phyloP scores from a whole-genome alignment of 2,797 vertebrate genomes.

The Tiaroga cobitis region DNA sequence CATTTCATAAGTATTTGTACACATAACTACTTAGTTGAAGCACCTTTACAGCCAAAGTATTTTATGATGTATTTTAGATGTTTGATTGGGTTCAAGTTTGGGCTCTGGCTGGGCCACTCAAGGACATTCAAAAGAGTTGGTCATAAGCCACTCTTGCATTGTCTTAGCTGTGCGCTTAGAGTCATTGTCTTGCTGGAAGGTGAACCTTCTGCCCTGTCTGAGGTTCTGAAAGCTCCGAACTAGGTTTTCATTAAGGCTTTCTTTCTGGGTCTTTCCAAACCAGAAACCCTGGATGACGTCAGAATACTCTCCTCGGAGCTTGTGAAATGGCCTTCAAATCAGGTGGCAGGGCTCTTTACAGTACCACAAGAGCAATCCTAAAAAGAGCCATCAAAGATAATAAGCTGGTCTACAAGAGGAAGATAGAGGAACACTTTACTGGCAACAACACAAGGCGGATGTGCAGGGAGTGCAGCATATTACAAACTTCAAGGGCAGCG shows the following conservation, averaged over 20 bases:
- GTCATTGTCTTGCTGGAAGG: no score
- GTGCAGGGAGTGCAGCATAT: constrained; percentile 22
- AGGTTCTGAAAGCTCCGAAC: not conserved
- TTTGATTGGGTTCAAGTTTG: not conserved
- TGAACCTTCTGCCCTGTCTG: not conserved
- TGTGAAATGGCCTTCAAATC: not conserved
- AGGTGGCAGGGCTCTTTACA: not conserved
- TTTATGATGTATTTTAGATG: not conserved
- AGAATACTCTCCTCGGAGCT: constrained; percentile 3
- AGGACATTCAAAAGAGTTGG: not conserved
- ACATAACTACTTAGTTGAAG: no score
- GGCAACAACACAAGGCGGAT: not conserved
- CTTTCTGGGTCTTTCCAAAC: not conserved
- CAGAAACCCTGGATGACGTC: not conserved
- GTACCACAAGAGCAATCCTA: not conserved
- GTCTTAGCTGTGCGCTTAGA: no score
- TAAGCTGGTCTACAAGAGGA: constrained; percentile 3
- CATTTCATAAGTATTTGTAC: no score
- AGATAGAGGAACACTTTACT: constrained; percentile 16
- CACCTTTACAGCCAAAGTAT: no score
- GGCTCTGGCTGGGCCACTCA: not conserved
- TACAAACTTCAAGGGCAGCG: not conserved
- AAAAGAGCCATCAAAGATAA: constrained; percentile 1
- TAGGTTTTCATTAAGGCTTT: not conserved
- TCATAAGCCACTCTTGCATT: not conserved